These are phyloP conservation scores for Neoseiulus cucumeris DNA, from an alignment of 1,140 invertebrate species.

Conservation along the genomic window DNA sequence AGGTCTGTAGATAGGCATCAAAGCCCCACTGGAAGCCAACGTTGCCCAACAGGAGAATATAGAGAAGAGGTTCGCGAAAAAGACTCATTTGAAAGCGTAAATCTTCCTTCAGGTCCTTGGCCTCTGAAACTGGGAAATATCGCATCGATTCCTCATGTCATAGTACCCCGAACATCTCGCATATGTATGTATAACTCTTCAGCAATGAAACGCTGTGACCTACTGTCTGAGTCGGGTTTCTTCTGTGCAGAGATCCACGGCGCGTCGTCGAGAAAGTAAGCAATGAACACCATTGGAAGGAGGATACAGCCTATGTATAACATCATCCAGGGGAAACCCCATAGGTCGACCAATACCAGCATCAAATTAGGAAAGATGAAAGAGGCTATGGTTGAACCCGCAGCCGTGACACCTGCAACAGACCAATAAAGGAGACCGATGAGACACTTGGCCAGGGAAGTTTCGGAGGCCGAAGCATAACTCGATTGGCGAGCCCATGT, in stretches of 20 bases:
- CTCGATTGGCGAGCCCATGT: too few relatives aligned
- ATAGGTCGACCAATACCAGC: not conserved
- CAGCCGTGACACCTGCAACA: not conserved
- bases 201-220: too few relatives aligned
- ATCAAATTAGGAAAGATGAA: not conserved
- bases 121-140: too few relatives aligned
- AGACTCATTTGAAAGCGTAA: not conserved
- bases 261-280: not conserved
- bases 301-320: not conserved
- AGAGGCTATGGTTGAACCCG: not conserved
- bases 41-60: not conserved
- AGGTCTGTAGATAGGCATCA: not conserved
- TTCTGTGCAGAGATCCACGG: not conserved
- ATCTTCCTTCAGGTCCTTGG: not conserved
- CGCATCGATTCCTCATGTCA: too few relatives aligned
- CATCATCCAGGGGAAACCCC: not conserved
- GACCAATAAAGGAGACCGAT: not conserved
- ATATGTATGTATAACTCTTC: too few relatives aligned
- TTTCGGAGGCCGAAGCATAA: too few relatives aligned
- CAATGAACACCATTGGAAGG: not conserved
- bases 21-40: not conserved
- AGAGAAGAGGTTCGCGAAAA: not conserved
- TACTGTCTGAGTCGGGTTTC: too few relatives aligned
- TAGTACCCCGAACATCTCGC: too few relatives aligned
- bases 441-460: too few relatives aligned